Conservation (phyloP, 2,888 invertebrate genomes). For the Andrena hattorfiana region DNA sequence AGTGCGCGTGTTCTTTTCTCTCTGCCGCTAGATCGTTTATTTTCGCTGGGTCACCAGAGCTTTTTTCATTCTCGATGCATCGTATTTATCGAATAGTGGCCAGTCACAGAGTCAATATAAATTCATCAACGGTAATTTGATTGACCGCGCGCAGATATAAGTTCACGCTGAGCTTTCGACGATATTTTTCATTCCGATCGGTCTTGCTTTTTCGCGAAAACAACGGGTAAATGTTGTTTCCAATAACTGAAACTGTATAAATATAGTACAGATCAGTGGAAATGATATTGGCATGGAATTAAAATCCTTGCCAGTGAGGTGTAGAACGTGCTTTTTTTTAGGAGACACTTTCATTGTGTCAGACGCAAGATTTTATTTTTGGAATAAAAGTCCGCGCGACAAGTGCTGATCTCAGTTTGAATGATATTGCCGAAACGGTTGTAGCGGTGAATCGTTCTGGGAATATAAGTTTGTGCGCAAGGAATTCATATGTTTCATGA, state of each 20-base stretch:
- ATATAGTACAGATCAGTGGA: neutral
- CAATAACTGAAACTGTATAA: neutral
- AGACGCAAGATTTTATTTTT: too few relatives aligned
- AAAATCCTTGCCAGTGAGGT: neutral
- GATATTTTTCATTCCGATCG: neutral
- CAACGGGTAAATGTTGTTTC: neutral
- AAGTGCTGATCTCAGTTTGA: neutral
- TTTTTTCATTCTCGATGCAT: constrained; percentile 12
- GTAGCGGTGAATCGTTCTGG: neutral
- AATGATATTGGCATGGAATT: neutral
- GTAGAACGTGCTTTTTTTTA: too few relatives aligned
- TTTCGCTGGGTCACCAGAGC: neutral
- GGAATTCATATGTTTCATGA: too few relatives aligned
- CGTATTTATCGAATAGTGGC: constrained; percentile 19
- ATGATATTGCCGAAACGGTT: neutral
- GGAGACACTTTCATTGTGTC: too few relatives aligned
- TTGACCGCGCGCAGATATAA: neutral
- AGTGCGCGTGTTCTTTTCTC: neutral
- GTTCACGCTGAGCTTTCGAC: neutral
- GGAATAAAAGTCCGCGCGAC: too few relatives aligned
- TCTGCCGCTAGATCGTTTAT: constrained; percentile 16
- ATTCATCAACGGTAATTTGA: constrained; percentile 17
- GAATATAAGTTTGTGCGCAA: too few relatives aligned
- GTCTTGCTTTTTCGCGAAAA: constrained; percentile 5
- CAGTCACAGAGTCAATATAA: constrained; percentile 11